Evolutionary conservation across 2,797 vertebrate species (phyloP).

Genomic region (Microchirus variegatus): DNA sequence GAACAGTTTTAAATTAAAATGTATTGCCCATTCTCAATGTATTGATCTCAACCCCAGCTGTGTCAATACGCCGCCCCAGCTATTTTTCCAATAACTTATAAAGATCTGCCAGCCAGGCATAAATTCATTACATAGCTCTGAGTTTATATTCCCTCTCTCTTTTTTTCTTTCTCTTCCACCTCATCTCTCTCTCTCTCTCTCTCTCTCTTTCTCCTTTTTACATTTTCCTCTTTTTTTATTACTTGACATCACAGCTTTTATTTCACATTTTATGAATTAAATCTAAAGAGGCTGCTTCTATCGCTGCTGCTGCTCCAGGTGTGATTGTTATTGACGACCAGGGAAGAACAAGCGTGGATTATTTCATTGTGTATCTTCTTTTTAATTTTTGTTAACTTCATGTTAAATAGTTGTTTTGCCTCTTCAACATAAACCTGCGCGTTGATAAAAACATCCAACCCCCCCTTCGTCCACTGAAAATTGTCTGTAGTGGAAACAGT

Average conservation of each 20-base stretch:
- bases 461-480: no score
- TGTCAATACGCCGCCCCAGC: constrained; percentile 95
- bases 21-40: constrained; percentile 96
- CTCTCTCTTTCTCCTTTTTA: constrained; percentile 4
- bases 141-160: constrained; percentile 76
- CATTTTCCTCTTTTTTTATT: constrained; percentile 27
- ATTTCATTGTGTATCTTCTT: no score
- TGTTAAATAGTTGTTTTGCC: no score
- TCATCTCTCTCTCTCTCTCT: constrained; percentile 16
- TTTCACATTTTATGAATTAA: constrained; percentile 20
- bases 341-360: no score
- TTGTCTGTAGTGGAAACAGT: no score
- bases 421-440: no score
- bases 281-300: constrained; percentile 19
- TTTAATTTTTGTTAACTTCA: no score
- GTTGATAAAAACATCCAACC: no score
- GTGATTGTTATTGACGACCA: no score
- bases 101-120: constrained; percentile 88
- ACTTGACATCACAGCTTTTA: constrained; percentile 34
- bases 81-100: constrained; percentile 98
- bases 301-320: constrained; percentile 7
- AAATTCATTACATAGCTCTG: constrained; percentile 86
- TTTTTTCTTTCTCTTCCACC: constrained; percentile 32
- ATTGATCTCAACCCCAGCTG: constrained; percentile 93
- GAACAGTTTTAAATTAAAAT: constrained; percentile 99